phyloP scores from a whole-genome alignment of 2,888 invertebrate species.

The Andrena chrysosceles region DNA sequence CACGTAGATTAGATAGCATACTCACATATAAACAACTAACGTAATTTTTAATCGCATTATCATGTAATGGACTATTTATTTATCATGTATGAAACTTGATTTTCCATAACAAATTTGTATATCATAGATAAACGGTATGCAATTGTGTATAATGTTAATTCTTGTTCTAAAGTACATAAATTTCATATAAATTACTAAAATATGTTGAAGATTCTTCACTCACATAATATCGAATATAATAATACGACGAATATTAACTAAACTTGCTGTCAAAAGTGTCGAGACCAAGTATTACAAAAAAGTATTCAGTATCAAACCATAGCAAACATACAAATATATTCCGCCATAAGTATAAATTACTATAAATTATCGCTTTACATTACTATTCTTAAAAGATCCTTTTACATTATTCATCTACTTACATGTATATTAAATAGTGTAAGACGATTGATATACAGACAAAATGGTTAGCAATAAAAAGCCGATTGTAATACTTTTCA shows the following conservation, averaged over 20 bases:
- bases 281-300: neutral
- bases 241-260: too few species aligned
- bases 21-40: slow-evolving; percentile 10
- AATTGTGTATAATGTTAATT: neutral
- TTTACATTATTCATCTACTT: neutral
- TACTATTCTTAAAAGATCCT: neutral
- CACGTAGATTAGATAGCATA: slow-evolving; percentile 29
- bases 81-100: neutral
- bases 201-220: too few species aligned
- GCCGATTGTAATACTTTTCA: neutral
- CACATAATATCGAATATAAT: too few species aligned
- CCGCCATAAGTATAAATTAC: neutral
- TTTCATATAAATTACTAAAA: too few species aligned
- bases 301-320: neutral
- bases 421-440: neutral
- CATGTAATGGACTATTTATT: neutral
- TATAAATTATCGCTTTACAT: neutral
- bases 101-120: neutral
- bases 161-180: neutral
- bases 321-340: neutral
- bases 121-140: neutral
- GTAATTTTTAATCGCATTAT: neutral
- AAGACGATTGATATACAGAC: neutral
- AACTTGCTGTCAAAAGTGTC: neutral
- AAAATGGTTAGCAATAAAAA: slow-evolving; percentile 6